Percentiles rank a stretch among this genome's conserved stretches.
Conservation (phyloP, 2,113 vertebrate genomes). For the Oreochromis spilurus region DNA sequence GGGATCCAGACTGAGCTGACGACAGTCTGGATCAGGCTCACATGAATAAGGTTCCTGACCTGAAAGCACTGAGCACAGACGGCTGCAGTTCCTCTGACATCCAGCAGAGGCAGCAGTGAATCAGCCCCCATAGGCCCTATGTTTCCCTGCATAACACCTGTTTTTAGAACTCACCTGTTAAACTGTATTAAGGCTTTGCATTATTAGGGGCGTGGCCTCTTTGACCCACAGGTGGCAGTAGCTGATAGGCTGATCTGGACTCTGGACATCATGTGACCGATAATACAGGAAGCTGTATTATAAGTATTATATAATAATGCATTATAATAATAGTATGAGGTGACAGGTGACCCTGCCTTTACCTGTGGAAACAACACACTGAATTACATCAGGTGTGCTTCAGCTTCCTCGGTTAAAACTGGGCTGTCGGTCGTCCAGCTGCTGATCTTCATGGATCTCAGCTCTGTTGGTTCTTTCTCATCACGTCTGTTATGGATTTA, state of each 20-base stretch:
- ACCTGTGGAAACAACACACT: neutral
- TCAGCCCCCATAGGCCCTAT: accelerated
- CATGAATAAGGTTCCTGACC: neutral
- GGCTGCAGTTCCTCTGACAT: neutral
- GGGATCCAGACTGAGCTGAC: neutral
- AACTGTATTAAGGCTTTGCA: neutral
- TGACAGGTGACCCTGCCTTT: neutral
- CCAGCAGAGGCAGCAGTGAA: neutral
- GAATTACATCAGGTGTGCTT: neutral
- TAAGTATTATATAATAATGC: neutral
- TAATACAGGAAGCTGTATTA: neutral
- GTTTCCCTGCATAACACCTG: neutral
- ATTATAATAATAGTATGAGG: neutral
- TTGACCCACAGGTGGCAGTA: neutral
- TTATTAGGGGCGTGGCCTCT: neutral
- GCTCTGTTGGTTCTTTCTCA: neutral
- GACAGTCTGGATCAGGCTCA: neutral
- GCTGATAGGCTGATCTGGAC: neutral
- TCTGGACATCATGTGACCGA: neutral
- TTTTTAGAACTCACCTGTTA: neutral
- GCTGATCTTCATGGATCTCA: neutral
- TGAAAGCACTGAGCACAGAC: neutral
- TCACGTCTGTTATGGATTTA: neutral
- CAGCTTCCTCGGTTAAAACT: neutral
- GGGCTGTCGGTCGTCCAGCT: neutral